Base-by-base conservation (phyloP, 2,113 vertebrate species). In the Dolichotis patagonum region DNA sequence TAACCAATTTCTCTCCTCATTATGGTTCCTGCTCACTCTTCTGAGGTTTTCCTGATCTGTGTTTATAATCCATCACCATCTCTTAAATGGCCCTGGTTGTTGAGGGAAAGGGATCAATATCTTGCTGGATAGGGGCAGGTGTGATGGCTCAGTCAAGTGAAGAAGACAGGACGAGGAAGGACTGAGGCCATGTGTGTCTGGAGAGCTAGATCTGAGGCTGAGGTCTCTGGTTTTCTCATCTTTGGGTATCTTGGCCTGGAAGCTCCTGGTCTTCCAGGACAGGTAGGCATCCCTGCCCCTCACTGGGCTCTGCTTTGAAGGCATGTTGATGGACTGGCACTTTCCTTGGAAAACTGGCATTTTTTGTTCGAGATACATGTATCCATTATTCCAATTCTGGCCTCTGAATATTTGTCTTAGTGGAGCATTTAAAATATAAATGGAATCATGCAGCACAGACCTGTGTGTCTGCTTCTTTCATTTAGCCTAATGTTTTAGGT, bases 1-100 rank as follows among this genome's bases (percentile, higher is more conserved):
- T 94, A 91, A 84, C 78, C 24, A 65, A 67, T 90, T 87, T 94
- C 52, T 92, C 46, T 83, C 92, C 85, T 78, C 46, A 80, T 90
- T 95, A 69, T 19, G 5, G 46, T 46, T 56, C 46, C 1, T 46
- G 11, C 32, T 77, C 46, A 58, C 12, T n/a, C 54, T 87, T 52
- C 49, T 49, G 67, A 81, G 69, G 62, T 65, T 92, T 89, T 75
- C 82, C 81, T 77, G 69, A 41, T 85, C 41, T 52, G 7, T 43
- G 22, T 94, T 69, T 92, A 22, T 56, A 77, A 77, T 11, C 54
- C 49, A 67, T 85, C 58, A 43, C 62, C 22, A 4, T 71, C 32
- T 91, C 32, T 77, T 71, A 52, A 28, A 67, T 16, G 11, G 17
- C 43, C 13, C 65, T 71, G 49, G 17, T 69, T 69, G 11, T 78